Conservation (phyloP, 2,797 vertebrate species). For the Trachurus trachurus region DNA sequence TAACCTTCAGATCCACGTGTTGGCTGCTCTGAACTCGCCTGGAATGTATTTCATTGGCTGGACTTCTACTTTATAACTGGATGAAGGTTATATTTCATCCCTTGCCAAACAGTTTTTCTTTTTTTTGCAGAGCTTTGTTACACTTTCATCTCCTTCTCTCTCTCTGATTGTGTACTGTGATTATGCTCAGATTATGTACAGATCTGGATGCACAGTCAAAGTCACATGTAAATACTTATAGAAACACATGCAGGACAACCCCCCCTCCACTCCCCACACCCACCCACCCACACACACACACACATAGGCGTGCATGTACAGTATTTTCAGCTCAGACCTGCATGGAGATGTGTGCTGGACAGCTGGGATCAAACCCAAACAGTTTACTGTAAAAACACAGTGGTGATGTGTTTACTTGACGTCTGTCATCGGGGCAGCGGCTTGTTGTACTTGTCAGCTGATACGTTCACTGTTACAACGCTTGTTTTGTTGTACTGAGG, state of each 20-base stretch:
- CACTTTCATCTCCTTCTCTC: not conserved
- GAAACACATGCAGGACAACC: constrained; percentile 16
- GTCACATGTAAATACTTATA: constrained; percentile 44
- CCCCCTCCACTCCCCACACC: not conserved
- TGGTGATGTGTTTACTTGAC: constrained; percentile 43
- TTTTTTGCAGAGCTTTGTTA: constrained; percentile 16
- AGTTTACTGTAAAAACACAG: constrained; percentile 71
- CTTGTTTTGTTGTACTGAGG: not conserved
- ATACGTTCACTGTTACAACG: constrained; percentile 36
- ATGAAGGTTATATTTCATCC: constrained; percentile 44
- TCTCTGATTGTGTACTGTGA: constrained; percentile 1
- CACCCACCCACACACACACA: not conserved
- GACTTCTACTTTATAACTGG: constrained; percentile 42
- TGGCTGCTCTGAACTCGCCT: constrained; percentile 54
- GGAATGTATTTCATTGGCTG: constrained; percentile 57
- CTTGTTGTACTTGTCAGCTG: constrained; percentile 63
- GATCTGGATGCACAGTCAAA: constrained; percentile 9
- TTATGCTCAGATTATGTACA: not conserved
- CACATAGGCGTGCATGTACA: not conserved
- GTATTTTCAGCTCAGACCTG: constrained; percentile 46
- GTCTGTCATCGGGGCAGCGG: constrained; percentile 57
- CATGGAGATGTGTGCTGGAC: constrained; percentile 34
- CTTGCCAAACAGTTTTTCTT: constrained; percentile 18
- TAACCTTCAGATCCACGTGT: constrained; percentile 69
- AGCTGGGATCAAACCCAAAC: constrained; percentile 39